Evolutionary conservation across 2,888 invertebrate genomes (phyloP), one percentile per base, ranked within the genome.

Genomic region (Troilus luridus): DNA sequence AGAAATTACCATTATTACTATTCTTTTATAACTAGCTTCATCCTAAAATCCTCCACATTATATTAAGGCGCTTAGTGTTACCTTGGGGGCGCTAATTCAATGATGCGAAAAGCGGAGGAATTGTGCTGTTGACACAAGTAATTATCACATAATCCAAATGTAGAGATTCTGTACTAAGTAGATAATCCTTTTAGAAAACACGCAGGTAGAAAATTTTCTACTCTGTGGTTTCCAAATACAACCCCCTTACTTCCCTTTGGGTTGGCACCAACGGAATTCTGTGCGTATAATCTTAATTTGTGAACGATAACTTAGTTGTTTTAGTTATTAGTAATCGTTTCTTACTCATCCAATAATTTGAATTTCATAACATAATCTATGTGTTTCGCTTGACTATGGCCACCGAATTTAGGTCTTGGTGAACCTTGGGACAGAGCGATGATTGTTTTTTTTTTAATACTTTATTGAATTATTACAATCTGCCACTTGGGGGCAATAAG

Each of bases 161-260:
- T 81, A 81, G 81, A 81, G 54, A 56, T 21, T 81, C 81, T 54
- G 54, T 54, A 6, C 54, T 81, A 81, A 81, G 81, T 81, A 54
- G 81, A 81, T 81, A 81, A 81, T 17, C 81, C 81, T 54, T 54
- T 81, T 56, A 54, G 54, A 54, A 81, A 81, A 81, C 81, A 81
- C 19, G 54, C 19, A 54, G 81, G 81, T 81, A 81, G 54, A 27
- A 21, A 54, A 19, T 81, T 56, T 21, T 19, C 54, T 54, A 6
- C 21, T 19, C 54, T 6, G 21, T 56, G 24, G 19, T 54, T 56
- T 56, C 12, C 54, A 5, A 21, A 56, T 21, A 41, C 5, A 81
- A 24, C 12, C n/a, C 24, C 11, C 64, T 3, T 24, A 24, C 24
- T n/a, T 5, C 67, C 67, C 24, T 12, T 0, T 6, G 67, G 24